Base-by-base conservation (phyloP, 2,113 vertebrate genomes). In the Pardalotus punctatus region DNA sequence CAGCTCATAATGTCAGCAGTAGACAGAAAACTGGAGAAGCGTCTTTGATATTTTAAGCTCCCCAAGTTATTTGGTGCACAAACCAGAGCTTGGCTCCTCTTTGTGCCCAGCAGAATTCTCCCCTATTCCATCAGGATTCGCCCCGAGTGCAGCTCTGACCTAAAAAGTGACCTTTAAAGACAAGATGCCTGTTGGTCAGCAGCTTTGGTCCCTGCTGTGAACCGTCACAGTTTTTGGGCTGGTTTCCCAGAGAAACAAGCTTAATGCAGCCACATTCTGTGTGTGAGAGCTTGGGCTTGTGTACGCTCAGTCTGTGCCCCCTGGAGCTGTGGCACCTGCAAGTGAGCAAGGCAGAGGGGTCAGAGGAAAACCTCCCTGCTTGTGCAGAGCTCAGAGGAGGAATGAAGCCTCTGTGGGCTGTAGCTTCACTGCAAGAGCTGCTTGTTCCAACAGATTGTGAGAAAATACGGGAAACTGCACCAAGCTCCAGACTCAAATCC, bases 271-370 rank as follows among this genome's bases (percentile, higher is more conserved):
- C 65, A 36, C 2, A 43, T 9, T 9, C 21, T 2, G 27, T 14
- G 50, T n/a, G 84, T 18, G 47, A 91, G 64, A 4, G 13, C 35
- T n/a, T 28, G 73, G 6, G 77, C 64, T 56, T 0, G 0, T 10
- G 20, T 9, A 23, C 0, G 0, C 62, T 73, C n/a, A 9, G 36
- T 31, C 78, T 56, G 24, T 71, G 31, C 48, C 56, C 35, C 28
- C 35, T 29, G 35, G 3, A 43, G 38, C 77, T 77, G 48, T 38
- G 72, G 65, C 36, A 57, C 72, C 57, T 64, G 80, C 50, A 71
- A 69, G 53, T 1, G 7, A 74, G 38, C 38, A 43, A 18, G 3
- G 23, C 0, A 0, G 35, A 22, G 0, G 1, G 25, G 28, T 3
- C 0, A 0, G 51, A 71, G 53, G 28, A 4, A 27, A 76, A 72